Percentiles rank a stretch among this genome's conserved stretches.
These are phyloP conservation scores for Cisticola juncidis DNA, from an alignment of 2,113 vertebrate species.

Conservation along the genomic window DNA sequence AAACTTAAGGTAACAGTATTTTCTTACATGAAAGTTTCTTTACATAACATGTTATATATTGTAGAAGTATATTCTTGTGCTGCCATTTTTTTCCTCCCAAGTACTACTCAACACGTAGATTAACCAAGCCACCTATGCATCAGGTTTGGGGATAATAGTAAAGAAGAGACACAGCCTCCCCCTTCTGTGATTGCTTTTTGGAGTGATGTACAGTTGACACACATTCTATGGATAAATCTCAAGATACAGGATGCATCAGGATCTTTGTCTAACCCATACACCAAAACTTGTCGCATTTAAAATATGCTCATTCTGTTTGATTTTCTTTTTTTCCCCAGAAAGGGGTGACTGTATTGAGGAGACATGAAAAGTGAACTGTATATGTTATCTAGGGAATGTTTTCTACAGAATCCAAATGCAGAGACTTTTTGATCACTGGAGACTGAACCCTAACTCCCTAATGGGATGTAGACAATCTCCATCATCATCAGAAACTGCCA, in stretches of 20 bases:
- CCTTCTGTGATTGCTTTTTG: not conserved
- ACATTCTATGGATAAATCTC: not conserved
- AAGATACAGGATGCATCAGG: not conserved
- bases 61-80: not conserved
- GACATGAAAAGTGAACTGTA: not conserved
- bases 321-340: not conserved
- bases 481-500: not conserved
- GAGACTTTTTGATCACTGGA: not conserved
- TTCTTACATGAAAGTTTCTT: not conserved
- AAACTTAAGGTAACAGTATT: not conserved
- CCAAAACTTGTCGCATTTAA: fast-evolving
- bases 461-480: not conserved
- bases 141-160: not conserved
- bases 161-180: not conserved
- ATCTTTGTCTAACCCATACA: not conserved
- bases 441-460: not conserved
- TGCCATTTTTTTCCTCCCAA: not conserved
- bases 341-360: not conserved
- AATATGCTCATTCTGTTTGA: not conserved
- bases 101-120: not conserved
- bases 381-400: not conserved
- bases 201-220: not conserved
- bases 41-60: not conserved
- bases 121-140: not conserved
- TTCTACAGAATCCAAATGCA: not conserved